Conservation (phyloP, 35 echinoderm and acorn worm species). For the Nesometra sesokonis region DNA sequence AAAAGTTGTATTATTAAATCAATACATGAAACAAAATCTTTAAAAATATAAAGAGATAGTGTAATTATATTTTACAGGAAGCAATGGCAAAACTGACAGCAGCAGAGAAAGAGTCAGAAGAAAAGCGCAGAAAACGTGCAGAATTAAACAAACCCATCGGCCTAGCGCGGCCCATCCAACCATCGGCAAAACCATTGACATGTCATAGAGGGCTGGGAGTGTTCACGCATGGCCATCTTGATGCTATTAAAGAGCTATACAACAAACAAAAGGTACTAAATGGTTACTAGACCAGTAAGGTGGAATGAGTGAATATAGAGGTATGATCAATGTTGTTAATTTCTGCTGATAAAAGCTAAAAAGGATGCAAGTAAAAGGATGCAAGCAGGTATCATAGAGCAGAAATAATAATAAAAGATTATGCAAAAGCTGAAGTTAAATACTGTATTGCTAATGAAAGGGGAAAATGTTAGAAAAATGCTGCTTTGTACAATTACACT, state of each 20-base stretch:
- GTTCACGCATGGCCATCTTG: slow-evolving; percentile 20
- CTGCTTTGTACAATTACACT: no score
- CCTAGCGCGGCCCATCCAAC: slow-evolving; percentile 62
- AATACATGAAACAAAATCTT: no score
- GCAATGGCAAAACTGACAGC: slow-evolving; percentile 30
- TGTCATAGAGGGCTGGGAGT: slow-evolving; percentile 52
- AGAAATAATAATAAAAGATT: no score
- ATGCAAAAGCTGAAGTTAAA: no score
- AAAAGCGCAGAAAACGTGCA: slow-evolving; percentile 23
- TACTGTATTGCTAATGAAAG: no score
- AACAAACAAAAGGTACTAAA: neutral
- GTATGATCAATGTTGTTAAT: neutral
- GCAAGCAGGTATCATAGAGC: no score
- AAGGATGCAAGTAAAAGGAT: no score
- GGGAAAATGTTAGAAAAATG: no score
- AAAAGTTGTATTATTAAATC: no score
- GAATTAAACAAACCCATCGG: slow-evolving; percentile 60
- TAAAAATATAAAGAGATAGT: no score
- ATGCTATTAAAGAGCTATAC: neutral
- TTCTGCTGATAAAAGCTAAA: neutral
- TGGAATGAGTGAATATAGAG: neutral
- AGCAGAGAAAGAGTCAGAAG: slow-evolving; percentile 28
- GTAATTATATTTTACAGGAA: slow-evolving; percentile 7
- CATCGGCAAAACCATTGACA: slow-evolving; percentile 39
- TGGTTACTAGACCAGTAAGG: neutral